These are phyloP conservation scores for Sphinx pinastri DNA, from an alignment of 2,888 invertebrate genomes.

Conservation along the genomic window DNA sequence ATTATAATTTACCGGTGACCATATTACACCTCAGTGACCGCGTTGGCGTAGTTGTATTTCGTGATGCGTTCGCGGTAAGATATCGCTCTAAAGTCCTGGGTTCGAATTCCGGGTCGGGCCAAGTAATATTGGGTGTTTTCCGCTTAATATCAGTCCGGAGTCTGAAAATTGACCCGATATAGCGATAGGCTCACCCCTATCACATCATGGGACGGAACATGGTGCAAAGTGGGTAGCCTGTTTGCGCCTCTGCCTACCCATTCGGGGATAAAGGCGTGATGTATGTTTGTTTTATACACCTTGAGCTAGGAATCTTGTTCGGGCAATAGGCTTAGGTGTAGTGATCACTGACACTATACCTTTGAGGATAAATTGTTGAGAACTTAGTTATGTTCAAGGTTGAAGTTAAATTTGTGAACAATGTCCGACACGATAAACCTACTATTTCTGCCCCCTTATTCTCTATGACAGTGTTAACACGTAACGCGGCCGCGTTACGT, in stretches of 20 bases:
- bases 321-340: not conserved
- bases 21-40: no score
- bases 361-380: not conserved
- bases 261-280: not conserved
- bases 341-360: not conserved
- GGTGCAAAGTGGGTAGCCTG: not conserved
- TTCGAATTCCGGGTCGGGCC: no score
- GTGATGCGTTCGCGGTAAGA: no score
- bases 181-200: not conserved
- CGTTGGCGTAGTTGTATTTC: no score
- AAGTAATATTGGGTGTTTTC: no score
- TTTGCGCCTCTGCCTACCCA: not conserved
- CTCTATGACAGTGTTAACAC: no score
- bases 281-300: no score
- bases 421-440: constrained; percentile 4
- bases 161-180: not conserved
- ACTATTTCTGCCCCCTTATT: not conserved
- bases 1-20: no score
- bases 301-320: not conserved
- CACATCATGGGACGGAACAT: not conserved
- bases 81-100: no score
- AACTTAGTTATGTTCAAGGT: not conserved
- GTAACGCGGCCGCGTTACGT: no score
- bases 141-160: no score
- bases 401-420: not conserved